Evolutionary conservation across 2,888 invertebrate species (phyloP).

Genomic region (Drosophila conformis): DNA sequence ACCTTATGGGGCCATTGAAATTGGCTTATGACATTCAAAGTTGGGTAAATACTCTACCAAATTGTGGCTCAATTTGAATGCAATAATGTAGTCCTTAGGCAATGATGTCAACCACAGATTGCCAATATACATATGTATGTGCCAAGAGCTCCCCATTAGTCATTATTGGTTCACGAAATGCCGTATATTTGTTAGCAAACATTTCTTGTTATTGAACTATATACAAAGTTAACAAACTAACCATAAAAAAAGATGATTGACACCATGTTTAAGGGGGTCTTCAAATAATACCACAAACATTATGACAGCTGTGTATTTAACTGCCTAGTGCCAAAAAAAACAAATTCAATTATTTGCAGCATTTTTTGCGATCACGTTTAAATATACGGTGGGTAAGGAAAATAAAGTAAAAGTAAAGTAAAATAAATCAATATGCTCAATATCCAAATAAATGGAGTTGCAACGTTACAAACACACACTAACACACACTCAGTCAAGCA

Average conservation of each 20-base stretch:
- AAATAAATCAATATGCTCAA: conserved; percentile 61
- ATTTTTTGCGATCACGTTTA: background rate
- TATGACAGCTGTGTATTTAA: background rate
- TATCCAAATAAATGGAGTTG: conserved; percentile 71
- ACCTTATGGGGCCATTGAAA: conserved; percentile 56
- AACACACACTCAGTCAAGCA: conserved; percentile 8
- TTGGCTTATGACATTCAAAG: conserved; percentile 54
- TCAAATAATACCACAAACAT: background rate
- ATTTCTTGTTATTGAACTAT: background rate
- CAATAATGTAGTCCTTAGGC: conserved; percentile 14
- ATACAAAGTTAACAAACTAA: background rate
- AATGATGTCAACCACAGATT: conserved; percentile 18
- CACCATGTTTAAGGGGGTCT: background rate
- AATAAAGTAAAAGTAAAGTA: conserved; percentile 3
- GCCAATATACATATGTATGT: conserved; percentile 16
- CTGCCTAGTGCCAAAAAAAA: background rate
- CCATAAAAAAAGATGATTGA: background rate
- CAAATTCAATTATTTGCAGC: background rate
- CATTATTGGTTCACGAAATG: conserved; percentile 23
- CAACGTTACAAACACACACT: conserved; percentile 22
- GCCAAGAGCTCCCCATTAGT: conserved; percentile 17
- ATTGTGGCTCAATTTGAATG: conserved; percentile 41
- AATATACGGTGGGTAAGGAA: background rate
- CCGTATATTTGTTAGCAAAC: background rate
- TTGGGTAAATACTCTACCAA: conserved; percentile 45